Base-by-base conservation (phyloP, 1,140 invertebrate species). In the Lordiphosa collinella region DNA sequence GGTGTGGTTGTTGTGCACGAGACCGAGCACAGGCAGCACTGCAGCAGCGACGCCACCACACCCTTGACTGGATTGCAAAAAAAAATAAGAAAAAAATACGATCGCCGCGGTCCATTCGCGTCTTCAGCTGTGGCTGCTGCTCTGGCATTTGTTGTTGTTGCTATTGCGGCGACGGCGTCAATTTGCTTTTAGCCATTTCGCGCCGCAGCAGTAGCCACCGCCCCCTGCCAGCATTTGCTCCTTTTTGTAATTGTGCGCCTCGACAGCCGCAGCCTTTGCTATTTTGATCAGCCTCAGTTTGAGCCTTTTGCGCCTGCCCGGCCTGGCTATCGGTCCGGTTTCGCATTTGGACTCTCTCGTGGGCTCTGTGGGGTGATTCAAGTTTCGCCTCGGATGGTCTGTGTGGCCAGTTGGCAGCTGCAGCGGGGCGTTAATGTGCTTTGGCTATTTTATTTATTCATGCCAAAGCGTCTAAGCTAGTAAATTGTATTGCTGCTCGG, bases 11-110 rank as follows among this genome's bases (percentile, higher is more conserved):
- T 50, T 40, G 51, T 82, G 78, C 79, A 84, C 79, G 78, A 84
- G 78, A 84, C 72, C 68, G 57, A 66, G 63, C 67, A 84, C 59
- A 56, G 59, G 61, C 56, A 49, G 55, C 34, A 59, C 52, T 51
- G 37, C 52, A 51, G 46, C 85, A 46, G 85, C 61, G 79, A 87
- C 85, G 85, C 85, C 68, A 78, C 85, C 85, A 87, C 85, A 87
- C 85, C 85, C 85, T 87, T 87, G 75, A 78, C 68, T 87, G 85
- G 85, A 87, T 86, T 76, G 82, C 84, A 82, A 80, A 82, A 80
- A 79, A 71, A 57, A 34, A 34, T n/a, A n/a, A n/a, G n/a, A 25
- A 51, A 34, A 46, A 61, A 46, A 70, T 18, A 18, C 31, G 60
- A 65, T 65, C 53, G 54, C 60, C 50, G 64, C 54, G 61, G 67